Conservation (phyloP, 2,113 vertebrate species). For the Todiramphus chloris region DNA sequence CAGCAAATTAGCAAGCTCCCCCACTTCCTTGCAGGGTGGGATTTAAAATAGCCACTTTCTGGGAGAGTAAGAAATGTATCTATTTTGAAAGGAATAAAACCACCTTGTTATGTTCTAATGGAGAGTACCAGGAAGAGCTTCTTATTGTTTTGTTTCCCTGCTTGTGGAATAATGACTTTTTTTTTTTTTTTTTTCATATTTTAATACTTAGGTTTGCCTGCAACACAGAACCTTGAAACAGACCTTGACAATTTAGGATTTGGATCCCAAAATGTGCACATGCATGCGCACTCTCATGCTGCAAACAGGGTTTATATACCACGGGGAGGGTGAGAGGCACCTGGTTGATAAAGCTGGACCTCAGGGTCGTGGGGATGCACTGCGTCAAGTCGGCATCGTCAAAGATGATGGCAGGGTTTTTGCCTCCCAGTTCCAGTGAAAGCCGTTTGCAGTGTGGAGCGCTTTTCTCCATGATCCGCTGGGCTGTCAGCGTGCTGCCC, state of each 20-base stretch:
- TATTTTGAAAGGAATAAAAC: neutral
- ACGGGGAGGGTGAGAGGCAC: constrained; percentile 51
- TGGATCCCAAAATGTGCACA: neutral
- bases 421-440: constrained; percentile 94
- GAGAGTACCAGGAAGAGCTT: neutral
- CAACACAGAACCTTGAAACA: neutral
- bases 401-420: constrained; percentile 93
- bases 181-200: neutral
- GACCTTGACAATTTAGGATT: neutral
- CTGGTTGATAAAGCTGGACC: constrained; percentile 96
- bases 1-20: neutral
- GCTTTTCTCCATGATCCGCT: constrained; percentile 82
- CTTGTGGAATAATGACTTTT: neutral
- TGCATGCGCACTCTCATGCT: rapidly evolving
- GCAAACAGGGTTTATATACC: rapidly evolving
- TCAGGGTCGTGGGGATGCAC: constrained; percentile 85
- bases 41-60: neutral
- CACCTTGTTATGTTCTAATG: neutral
- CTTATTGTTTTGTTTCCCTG: neutral
- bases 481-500: constrained; percentile 89
- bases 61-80: neutral
- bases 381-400: constrained; percentile 88
- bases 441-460: constrained; percentile 92
- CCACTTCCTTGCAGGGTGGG: neutral
- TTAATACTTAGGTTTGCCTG: neutral